Evolutionary conservation across 2,113 vertebrate genomes (phyloP), one percentile per base, ranked within the genome.

Genomic region (Scolopax mira): DNA sequence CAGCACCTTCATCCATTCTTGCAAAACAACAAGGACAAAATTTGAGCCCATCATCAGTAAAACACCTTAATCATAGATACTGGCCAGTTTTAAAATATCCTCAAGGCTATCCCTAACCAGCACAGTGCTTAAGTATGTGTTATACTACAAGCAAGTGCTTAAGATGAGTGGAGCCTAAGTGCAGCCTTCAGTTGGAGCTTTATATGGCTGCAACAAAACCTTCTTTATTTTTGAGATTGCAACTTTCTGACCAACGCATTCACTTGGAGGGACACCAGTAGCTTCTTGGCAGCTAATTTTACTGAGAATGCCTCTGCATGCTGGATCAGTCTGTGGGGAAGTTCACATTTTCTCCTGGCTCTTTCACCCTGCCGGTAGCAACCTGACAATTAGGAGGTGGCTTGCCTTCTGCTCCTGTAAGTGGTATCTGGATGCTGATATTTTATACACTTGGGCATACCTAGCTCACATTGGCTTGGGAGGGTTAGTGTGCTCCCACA

Each of bases 101-200:
- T 79, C 27, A 27, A 79, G 37, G 57, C 30, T 51, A 51, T 24
- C 42, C 64, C 27, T 88, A 83, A 46, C 18, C 23, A 55, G 58
- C 41, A 85, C n/a, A 23, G 33, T 39, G 39, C 24, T 79, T 73
- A 54, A 73, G n/a, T 30, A 78, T 22, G 30, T 55, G 17, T 51
- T 57, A 81, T 17, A 35, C 62, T 89, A 94, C 39, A 75, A 77
- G 37, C 27, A 44, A 57, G 39, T 18, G 11, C 35, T 95, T 83
- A 79, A 85, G 49, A 19, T 61, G n/a, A 78, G 41, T 3, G 25
- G 16, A 60, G 28, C 18, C 78, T 73, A 83, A 74, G 46, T 0
- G 0, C 18, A 4, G 4, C 0, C 0, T 73, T 88, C 67, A 84
- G 11, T 2, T 55, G 60, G 11, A 33, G 67, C 39, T 71, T 80